phyloP scores from a whole-genome alignment of 2,888 invertebrate genomes.

The Sycophila texana region DNA sequence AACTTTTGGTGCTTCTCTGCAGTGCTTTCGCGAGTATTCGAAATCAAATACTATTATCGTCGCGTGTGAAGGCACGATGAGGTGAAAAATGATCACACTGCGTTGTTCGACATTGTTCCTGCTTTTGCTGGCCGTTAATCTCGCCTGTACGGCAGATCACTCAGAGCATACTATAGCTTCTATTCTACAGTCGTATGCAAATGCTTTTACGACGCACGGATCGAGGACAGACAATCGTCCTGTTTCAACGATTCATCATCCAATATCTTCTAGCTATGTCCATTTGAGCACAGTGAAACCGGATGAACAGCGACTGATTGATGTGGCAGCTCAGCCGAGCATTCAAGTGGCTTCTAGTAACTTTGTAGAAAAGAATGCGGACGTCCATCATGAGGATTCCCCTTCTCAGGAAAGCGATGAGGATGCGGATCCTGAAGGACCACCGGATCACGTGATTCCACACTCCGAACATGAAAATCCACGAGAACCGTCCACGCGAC shows the following conservation, averaged over 20 bases:
- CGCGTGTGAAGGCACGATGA: constrained; percentile 43
- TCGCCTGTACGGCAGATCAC: not conserved
- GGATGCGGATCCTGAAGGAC: constrained; percentile 58
- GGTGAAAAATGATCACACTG: constrained; percentile 46
- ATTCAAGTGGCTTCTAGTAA: too few relatives aligned
- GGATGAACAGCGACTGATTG: not conserved
- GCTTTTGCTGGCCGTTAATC: constrained; percentile 9
- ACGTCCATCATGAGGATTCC: not conserved
- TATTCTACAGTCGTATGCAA: constrained; percentile 38
- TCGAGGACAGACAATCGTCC: not conserved
- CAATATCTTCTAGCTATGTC: not conserved
- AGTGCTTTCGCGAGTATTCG: too few relatives aligned
- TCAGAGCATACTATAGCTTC: constrained; percentile 14
- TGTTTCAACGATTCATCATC: too few relatives aligned
- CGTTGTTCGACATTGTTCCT: constrained; percentile 23
- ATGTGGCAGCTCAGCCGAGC: not conserved
- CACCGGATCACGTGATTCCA: constrained; percentile 66
- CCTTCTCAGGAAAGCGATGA: constrained; percentile 27
- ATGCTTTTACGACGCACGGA: constrained; percentile 7
- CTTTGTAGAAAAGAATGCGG: too few relatives aligned
- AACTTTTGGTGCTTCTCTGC: too few relatives aligned
- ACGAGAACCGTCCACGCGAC: constrained; percentile 69
- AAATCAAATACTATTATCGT: not conserved
- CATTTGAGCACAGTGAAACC: constrained; percentile 8
- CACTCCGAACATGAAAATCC: constrained; percentile 71